Evolutionary conservation across 2,113 vertebrate species (phyloP).

Genomic region (Urocynchramus pylzowi): DNA sequence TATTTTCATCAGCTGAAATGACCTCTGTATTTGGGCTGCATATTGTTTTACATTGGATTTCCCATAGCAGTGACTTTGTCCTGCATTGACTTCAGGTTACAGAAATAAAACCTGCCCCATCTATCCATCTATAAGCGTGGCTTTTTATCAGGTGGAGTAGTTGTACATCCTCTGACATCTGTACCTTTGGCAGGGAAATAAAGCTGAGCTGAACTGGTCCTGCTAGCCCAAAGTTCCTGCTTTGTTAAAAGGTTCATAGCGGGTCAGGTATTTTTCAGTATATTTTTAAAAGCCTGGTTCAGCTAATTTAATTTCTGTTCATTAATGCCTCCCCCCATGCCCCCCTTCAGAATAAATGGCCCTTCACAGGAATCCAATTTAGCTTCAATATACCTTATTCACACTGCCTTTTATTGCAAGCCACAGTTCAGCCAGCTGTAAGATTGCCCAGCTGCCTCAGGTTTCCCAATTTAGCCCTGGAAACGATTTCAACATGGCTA

Average conservation of each 20-base stretch:
- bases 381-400: constrained; percentile 83
- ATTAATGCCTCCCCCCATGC: constrained; percentile 67
- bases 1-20: constrained; percentile 23
- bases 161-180: background rate
- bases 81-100: background rate
- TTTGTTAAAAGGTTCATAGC: constrained; percentile 66
- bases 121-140: background rate
- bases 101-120: background rate
- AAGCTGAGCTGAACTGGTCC: background rate
- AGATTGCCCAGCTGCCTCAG: constrained; percentile 73
- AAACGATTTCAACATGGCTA: constrained; percentile 81
- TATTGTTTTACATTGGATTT: constrained; percentile 22
- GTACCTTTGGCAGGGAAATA: background rate
- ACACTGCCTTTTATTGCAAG: constrained; percentile 78
- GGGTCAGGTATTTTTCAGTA: constrained; percentile 70
- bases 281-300: constrained; percentile 69
- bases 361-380: constrained; percentile 80
- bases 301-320: constrained; percentile 79
- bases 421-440: constrained; percentile 76
- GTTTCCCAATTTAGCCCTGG: constrained; percentile 78
- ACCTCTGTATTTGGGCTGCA: background rate
- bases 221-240: constrained; percentile 34
- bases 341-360: constrained; percentile 69
- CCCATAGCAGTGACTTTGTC: background rate
- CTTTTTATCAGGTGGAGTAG: background rate